Conservation (phyloP, 2,888 invertebrate species). For the Melieria omissa region DNA sequence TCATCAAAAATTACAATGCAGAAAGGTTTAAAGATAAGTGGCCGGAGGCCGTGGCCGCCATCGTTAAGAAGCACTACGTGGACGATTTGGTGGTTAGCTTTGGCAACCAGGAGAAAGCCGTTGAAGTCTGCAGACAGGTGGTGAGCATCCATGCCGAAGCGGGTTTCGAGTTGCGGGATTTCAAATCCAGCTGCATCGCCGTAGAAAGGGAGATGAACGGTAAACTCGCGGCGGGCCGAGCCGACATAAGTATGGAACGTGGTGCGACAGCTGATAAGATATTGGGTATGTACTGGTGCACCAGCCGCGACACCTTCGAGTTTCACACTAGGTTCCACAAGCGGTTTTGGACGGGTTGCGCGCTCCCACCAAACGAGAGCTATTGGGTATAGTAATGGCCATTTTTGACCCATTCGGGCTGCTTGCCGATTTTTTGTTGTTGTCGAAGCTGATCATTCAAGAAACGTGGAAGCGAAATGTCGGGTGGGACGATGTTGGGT, state of each 20-base stretch:
- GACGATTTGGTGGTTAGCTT: no score
- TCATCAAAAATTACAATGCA: no score
- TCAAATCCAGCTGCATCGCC: no score
- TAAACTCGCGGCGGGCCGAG: no score
- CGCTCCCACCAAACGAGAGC: conserved; percentile 46
- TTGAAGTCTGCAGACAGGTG: no score
- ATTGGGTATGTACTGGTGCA: conserved; percentile 33
- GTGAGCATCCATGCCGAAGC: no score
- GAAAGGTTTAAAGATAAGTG: no score
- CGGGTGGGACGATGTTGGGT: conserved; percentile 38
- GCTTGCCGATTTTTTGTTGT: conserved; percentile 44
- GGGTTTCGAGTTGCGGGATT: no score
- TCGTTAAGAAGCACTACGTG: no score
- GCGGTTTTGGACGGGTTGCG: conserved; percentile 38
- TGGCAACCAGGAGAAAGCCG: no score
- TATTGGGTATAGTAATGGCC: conserved; percentile 48
- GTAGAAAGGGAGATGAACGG: no score
- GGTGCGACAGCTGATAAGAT: conserved; percentile 10
- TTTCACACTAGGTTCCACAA: conserved; percentile 31
- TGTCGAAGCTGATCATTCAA: conserved; percentile 35
- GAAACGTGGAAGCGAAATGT: conserved; percentile 31
- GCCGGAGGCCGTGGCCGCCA: no score
- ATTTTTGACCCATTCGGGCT: conserved; percentile 51
- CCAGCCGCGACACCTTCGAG: conserved; percentile 25
- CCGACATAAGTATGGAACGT: conserved; percentile 11